Percentiles rank a stretch among this genome's conserved stretches.
These are phyloP conservation scores for Conchocele bisecta DNA, from an alignment of 2,888 invertebrate genomes.

Conservation along the genomic window DNA sequence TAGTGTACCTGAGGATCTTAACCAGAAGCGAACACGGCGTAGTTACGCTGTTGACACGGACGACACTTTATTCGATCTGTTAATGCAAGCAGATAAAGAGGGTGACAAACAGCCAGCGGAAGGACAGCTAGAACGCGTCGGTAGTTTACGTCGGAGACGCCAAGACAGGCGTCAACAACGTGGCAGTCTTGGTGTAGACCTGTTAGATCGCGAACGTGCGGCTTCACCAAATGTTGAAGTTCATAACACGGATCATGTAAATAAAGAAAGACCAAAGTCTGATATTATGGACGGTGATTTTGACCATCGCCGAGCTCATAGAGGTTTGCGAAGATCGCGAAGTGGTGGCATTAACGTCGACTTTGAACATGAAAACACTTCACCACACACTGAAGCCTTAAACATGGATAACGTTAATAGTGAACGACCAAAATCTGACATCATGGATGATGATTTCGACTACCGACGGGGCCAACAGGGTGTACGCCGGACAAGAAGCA, in stretches of 20 bases:
- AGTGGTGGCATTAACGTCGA: too few species aligned
- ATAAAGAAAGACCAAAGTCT: slow-evolving; percentile 57
- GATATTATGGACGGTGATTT: slow-evolving; percentile 57
- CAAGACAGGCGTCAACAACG: slow-evolving; percentile 64
- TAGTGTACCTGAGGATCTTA: slow-evolving; percentile 55
- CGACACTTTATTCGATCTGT: slow-evolving; percentile 70
- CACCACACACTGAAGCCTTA: slow-evolving; percentile 65
- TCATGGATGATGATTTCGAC: slow-evolving; percentile 57
- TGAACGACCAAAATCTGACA: slow-evolving; percentile 36
- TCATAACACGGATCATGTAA: slow-evolving; percentile 40
- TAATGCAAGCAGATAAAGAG: slow-evolving; percentile 64
- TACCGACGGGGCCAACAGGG: slow-evolving; percentile 24
- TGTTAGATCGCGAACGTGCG: slow-evolving; percentile 76
- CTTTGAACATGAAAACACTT: slow-evolving; percentile 66
- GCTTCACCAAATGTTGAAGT: slow-evolving; percentile 71
- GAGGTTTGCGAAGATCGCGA: slow-evolving; percentile 59
- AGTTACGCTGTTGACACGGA: slow-evolving; percentile 69
- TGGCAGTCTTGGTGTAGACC: slow-evolving; percentile 53
- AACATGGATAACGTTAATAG: slow-evolving; percentile 22
- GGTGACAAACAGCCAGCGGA: slow-evolving; percentile 51
- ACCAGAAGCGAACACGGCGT: slow-evolving; percentile 53
- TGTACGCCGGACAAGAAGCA: slow-evolving; percentile 66
- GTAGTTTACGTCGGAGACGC: slow-evolving; percentile 71
- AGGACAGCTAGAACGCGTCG: slow-evolving; percentile 70
- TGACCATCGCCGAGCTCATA: slow-evolving; percentile 41